These are phyloP conservation scores for Leptobrachium ailaonicum DNA, from an alignment of 2,113 vertebrate genomes.

Conservation along the genomic window DNA sequence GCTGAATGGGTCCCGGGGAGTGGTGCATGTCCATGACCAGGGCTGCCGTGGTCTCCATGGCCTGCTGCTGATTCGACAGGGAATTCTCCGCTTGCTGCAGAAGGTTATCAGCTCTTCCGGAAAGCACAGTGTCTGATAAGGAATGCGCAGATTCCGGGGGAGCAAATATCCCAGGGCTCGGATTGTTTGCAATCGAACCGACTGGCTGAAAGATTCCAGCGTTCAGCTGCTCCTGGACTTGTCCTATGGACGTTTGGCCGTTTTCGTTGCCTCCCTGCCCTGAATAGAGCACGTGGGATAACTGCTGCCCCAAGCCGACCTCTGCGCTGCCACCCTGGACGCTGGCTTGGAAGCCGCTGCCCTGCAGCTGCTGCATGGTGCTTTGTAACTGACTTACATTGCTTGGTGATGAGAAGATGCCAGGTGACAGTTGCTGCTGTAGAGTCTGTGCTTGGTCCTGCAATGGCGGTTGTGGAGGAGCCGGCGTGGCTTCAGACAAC, in stretches of 20 bases:
- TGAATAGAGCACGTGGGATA: constrained; percentile 78
- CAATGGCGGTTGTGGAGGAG: constrained; percentile 64
- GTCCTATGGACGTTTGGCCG: constrained; percentile 34
- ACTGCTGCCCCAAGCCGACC: constrained; percentile 73
- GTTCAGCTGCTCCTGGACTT: constrained; percentile 75
- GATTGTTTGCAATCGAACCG: constrained; percentile 71
- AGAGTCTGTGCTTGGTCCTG: constrained; percentile 79
- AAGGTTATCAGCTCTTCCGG: constrained; percentile 69
- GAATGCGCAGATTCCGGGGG: constrained; percentile 69
- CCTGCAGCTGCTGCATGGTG: constrained; percentile 90
- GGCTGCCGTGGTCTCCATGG: constrained; percentile 77
- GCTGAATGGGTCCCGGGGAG: constrained; percentile 74
- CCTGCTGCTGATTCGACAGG: constrained; percentile 81
- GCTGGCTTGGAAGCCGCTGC: constrained; percentile 75
- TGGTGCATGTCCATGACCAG: constrained; percentile 79
- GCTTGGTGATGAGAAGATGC: constrained; percentile 77
- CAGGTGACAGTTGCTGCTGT: constrained; percentile 80
- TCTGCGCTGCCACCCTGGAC: constrained; percentile 65
- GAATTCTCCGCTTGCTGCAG: constrained; percentile 75
- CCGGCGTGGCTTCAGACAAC: constrained; percentile 61
- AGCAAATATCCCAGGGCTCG: constrained; percentile 70
- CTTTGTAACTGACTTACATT: constrained; percentile 88
- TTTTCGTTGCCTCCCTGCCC: constrained; percentile 69
- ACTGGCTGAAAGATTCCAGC: constrained; percentile 79
- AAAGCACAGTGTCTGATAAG: constrained; percentile 69